phyloP scores from a whole-genome alignment of 2,113 vertebrate species.

The Epinephelus cyanopodus region DNA sequence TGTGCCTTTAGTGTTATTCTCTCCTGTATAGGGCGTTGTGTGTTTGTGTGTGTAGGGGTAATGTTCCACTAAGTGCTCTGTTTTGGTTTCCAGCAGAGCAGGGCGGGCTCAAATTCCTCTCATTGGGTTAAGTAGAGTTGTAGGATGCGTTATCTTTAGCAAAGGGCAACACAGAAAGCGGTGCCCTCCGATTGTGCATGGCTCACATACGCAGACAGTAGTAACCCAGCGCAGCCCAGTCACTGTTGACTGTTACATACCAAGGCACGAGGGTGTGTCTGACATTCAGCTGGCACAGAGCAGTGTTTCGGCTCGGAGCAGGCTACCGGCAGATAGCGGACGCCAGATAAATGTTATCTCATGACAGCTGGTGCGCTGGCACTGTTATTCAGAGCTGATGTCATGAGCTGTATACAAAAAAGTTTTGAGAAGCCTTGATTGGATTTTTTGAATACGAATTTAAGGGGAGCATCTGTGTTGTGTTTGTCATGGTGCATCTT shows the following conservation, averaged over 20 bases:
- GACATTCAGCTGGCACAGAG: slow-evolving; percentile 61
- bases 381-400: slow-evolving; percentile 11
- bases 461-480: not conserved
- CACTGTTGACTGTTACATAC: slow-evolving; percentile 69
- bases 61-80: slow-evolving; percentile 53
- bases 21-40: slow-evolving; percentile 24
- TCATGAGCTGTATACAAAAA: slow-evolving; percentile 15
- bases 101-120: slow-evolving; percentile 62
- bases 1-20: slow-evolving; percentile 23
- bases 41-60: slow-evolving; percentile 54
- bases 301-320: slow-evolving; percentile 40
- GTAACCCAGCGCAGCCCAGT: slow-evolving; percentile 45
- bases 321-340: slow-evolving; percentile 43
- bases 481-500: not conserved
- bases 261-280: slow-evolving; percentile 69
- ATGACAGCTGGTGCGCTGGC: slow-evolving; percentile 51
- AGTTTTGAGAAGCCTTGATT: not conserved
- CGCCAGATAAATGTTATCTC: slow-evolving; percentile 62
- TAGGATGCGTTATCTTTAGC: slow-evolving; percentile 73
- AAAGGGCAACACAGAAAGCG: slow-evolving; percentile 51
- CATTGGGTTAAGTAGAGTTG: slow-evolving; percentile 53
- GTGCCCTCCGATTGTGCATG: slow-evolving; percentile 52
- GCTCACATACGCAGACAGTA: slow-evolving; percentile 50
- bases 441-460: not conserved
- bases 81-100: slow-evolving; percentile 67